Evolutionary conservation across 64 coral and sea anemone species (phyloP).

Genomic region (Montipora foliosa): DNA sequence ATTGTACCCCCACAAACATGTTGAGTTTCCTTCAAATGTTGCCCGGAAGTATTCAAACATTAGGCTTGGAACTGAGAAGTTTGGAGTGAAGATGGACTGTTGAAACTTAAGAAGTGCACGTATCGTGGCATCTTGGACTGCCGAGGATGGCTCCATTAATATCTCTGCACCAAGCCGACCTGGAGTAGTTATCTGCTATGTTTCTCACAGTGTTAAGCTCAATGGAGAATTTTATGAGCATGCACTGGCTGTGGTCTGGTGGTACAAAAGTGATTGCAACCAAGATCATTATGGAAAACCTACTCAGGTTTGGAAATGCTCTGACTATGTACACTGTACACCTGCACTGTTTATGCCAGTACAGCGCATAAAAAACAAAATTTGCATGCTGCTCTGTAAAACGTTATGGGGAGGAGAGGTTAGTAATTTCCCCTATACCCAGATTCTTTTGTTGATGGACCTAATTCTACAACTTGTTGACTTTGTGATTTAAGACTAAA

Average conservation of each 20-base stretch:
- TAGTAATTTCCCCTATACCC: constrained; percentile 37
- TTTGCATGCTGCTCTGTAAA: constrained; percentile 39
- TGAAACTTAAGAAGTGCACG: constrained; percentile 22
- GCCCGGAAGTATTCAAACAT: background rate
- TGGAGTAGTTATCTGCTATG: constrained; percentile 26
- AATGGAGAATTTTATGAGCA: background rate
- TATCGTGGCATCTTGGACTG: constrained; percentile 38
- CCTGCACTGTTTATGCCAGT: constrained; percentile 39
- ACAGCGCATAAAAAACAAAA: constrained; percentile 28
- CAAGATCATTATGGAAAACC: constrained; percentile 29
- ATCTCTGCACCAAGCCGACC: background rate
- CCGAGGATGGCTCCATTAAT: background rate
- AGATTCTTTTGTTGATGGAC: constrained; percentile 34
- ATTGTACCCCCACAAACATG: background rate
- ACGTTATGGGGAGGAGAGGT: constrained; percentile 12
- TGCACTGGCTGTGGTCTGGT: constrained; percentile 32
- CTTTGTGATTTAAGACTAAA: background rate
- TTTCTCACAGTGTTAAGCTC: background rate
- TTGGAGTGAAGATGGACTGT: constrained; percentile 24
- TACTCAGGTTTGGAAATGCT: too few species aligned
- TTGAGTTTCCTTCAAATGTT: background rate
- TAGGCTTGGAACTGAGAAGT: constrained; percentile 31
- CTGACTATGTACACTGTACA: background rate
- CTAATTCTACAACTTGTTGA: background rate
- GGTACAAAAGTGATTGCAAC: constrained; percentile 10